These are phyloP conservation scores for Palythoa heliodiscus DNA, from an alignment of 92 coral and sea anemone genomes.

Conservation along the genomic window DNA sequence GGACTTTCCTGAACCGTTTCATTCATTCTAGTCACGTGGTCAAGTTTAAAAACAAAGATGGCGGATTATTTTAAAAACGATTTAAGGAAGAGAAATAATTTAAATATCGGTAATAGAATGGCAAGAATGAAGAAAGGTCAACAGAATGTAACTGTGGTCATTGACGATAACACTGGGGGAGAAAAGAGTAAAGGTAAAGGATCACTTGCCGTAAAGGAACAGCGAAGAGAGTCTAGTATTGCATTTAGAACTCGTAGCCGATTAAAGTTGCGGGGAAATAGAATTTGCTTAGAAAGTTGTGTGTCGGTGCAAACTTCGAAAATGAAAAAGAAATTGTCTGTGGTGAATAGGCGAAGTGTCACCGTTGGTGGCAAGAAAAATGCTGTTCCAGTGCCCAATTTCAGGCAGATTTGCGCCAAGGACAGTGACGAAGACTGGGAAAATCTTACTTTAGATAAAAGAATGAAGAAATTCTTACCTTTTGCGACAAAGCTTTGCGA, in stretches of 20 bases:
- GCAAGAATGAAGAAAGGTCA: constrained; percentile 3
- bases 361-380: background rate
- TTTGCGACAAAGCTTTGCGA: background rate
- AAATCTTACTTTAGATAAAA: background rate
- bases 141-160: background rate
- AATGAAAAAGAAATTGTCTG: background rate
- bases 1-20: too few relatives aligned
- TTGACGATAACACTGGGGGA: background rate
- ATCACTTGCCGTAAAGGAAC: background rate
- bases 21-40: background rate
- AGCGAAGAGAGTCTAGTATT: background rate
- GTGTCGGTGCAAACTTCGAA: background rate
- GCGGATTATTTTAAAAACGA: background rate
- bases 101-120: background rate
- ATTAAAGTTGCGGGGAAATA: background rate
- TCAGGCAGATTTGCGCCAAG: background rate
- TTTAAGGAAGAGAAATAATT: background rate
- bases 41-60: constrained; percentile 9
- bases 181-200: background rate
- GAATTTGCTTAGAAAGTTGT: background rate
- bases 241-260: constrained; percentile 19
- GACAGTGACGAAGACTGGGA: constrained; percentile 1
- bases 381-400: background rate
- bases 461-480: background rate
- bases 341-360: background rate